Percentiles rank a stretch among this genome's conserved stretches.
phyloP scores from a whole-genome alignment of 2,113 vertebrate species.

The Heterotis niloticus region DNA sequence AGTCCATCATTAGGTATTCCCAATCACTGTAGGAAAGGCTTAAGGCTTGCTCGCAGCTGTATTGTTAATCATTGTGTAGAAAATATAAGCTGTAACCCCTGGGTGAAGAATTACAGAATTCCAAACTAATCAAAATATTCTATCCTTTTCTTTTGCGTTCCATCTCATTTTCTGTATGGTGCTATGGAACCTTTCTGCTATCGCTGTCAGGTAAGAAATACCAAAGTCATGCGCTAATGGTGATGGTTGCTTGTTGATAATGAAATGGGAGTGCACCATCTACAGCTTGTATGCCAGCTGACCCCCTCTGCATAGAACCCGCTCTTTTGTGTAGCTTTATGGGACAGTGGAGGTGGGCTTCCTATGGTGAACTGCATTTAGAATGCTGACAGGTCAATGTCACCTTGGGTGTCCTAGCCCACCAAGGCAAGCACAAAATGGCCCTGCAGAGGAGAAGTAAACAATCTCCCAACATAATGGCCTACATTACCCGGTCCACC shows the following conservation, averaged over 20 bases:
- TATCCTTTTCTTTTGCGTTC: neutral
- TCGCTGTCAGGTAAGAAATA: conserved; percentile 10
- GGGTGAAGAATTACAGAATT: no score
- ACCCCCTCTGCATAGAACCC: neutral
- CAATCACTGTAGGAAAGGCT: conserved; percentile 10
- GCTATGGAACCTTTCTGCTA: neutral
- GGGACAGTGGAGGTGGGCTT: neutral
- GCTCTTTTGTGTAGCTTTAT: no score
- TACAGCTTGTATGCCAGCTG: neutral
- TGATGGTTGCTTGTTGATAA: neutral
- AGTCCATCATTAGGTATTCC: neutral
- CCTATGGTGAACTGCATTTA: neutral
- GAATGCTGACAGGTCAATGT: conserved; percentile 1
- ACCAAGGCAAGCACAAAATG: neutral
- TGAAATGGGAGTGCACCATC: neutral
- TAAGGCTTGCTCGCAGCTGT: neutral
- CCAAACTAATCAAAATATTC: no score
- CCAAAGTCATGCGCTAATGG: neutral
- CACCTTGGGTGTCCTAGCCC: conserved; percentile 8
- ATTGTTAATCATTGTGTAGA: neutral
- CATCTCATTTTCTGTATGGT: neutral
- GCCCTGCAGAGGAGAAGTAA: neutral
- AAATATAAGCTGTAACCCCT: neutral
- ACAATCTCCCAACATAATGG: neutral
- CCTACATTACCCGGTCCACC: neutral